Evolutionary conservation across 2,888 invertebrate genomes (phyloP).

Genomic region (Coremacera marginata): DNA sequence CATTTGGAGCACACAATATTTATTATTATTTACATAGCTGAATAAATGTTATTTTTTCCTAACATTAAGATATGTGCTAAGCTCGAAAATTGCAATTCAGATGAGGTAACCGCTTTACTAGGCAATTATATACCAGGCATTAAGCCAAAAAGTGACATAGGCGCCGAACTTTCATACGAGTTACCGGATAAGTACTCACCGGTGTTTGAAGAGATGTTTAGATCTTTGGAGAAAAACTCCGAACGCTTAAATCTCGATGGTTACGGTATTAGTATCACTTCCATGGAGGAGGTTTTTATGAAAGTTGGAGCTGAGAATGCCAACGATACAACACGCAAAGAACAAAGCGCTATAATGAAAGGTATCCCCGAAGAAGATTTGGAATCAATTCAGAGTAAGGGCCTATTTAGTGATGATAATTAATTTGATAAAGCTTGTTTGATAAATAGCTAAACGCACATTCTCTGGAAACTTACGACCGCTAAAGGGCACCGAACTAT

Average conservation of each 20-base stretch:
- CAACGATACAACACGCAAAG: constrained; percentile 47
- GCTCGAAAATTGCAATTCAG: constrained; percentile 70
- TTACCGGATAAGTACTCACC: constrained; percentile 75
- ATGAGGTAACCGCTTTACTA: constrained; percentile 74
- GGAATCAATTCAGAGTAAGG: constrained; percentile 63
- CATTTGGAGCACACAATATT: too few species aligned
- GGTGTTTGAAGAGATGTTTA: constrained; percentile 78
- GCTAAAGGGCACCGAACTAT: constrained; percentile 62
- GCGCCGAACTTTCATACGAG: constrained; percentile 80
- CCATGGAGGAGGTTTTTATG: constrained; percentile 91
- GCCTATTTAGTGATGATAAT: not conserved
- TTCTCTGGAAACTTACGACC: constrained; percentile 56
- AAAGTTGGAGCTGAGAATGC: constrained; percentile 73
- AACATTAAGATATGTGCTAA: constrained; percentile 70
- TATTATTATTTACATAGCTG: too few species aligned
- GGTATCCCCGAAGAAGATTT: constrained; percentile 53
- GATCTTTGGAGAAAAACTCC: constrained; percentile 75
- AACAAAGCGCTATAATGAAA: constrained; percentile 53
- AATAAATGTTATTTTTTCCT: too few species aligned
- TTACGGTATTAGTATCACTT: constrained; percentile 87
- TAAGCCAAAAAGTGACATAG: constrained; percentile 78
- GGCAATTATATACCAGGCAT: constrained; percentile 76
- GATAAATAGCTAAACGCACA: constrained; percentile 55
- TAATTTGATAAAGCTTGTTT: not conserved
- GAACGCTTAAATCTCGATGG: constrained; percentile 76